phyloP scores from a whole-genome alignment of 1,140 invertebrate species.

The Akabosia matsudoensis region DNA sequence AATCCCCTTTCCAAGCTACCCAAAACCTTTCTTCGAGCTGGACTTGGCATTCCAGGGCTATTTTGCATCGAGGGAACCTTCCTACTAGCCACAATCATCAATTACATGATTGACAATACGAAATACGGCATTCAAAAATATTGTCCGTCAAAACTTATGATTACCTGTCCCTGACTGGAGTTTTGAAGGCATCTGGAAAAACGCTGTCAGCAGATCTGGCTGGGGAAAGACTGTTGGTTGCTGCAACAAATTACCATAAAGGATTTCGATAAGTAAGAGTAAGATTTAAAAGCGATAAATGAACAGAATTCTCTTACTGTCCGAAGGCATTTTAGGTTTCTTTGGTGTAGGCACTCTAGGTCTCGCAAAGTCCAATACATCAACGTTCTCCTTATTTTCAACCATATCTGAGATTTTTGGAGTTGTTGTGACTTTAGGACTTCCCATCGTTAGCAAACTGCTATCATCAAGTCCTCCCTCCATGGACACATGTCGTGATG shows the following conservation, averaged over 20 bases:
- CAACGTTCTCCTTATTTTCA: constrained; percentile 44
- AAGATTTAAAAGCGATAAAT: too few relatives aligned
- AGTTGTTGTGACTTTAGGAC: constrained; percentile 41
- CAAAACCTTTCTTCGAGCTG: constrained; percentile 61
- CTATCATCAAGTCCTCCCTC: constrained; percentile 52
- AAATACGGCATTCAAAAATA: too few relatives aligned
- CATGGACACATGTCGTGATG: constrained; percentile 50
- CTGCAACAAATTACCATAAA: not conserved
- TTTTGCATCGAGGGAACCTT: not conserved
- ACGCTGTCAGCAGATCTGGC: constrained; percentile 44
- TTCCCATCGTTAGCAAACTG: constrained; percentile 50
- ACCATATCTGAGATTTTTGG: constrained; percentile 2
- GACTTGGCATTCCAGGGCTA: constrained; percentile 45
- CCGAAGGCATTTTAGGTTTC: constrained; percentile 30
- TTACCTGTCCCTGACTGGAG: constrained; percentile 40
- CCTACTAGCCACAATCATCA: not conserved
- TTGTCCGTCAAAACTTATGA: not conserved
- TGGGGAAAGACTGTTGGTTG: constrained; percentile 33
- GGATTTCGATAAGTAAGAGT: not conserved
- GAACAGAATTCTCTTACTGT: constrained; percentile 14
- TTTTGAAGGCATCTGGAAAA: constrained; percentile 34
- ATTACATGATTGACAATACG: not conserved
- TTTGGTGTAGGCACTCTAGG: constrained; percentile 47
- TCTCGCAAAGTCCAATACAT: constrained; percentile 38
- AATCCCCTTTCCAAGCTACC: constrained; percentile 68